A percentile compares a stretch with the other conserved stretches of the same genome.
Evolutionary conservation across 2,113 vertebrate genomes (phyloP).

Genomic region (Catharus fuscescens): DNA sequence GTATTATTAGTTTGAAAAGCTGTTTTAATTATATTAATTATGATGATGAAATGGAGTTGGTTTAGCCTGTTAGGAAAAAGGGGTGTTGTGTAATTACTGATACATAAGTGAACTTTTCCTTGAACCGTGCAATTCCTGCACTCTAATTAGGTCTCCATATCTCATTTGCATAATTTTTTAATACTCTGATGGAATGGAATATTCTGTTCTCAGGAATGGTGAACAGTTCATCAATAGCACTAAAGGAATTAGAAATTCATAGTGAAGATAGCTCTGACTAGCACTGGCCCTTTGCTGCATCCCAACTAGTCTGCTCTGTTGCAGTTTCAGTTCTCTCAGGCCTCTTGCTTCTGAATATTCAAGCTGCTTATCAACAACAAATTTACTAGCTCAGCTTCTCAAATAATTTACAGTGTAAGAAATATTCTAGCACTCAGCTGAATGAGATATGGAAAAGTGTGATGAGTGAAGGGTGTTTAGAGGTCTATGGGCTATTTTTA

Average conservation of each 20-base stretch:
- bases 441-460: background rate
- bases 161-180: constrained; percentile 40
- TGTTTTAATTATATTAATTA: constrained; percentile 46
- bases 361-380: background rate
- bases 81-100: constrained; percentile 23
- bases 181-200: background rate
- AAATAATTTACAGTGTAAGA: background rate
- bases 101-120: constrained; percentile 30
- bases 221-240: background rate
- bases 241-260: background rate
- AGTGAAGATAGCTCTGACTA: background rate
- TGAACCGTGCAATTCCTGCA: constrained; percentile 10
- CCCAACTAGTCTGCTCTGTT: background rate
- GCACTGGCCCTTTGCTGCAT: background rate
- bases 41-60: constrained; percentile 31
- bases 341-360: background rate
- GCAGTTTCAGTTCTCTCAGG: background rate
- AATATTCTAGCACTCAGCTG: background rate
- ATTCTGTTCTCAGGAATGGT: background rate
- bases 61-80: constrained; percentile 29
- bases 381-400: background rate
- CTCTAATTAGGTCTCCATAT: constrained; percentile 18
- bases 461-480: background rate
- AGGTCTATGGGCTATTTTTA: background rate
- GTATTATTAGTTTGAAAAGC: constrained; percentile 38